These are phyloP conservation scores for Aptenodytes forsteri DNA, from an alignment of 2,113 vertebrate genomes.

Conservation along the genomic window DNA sequence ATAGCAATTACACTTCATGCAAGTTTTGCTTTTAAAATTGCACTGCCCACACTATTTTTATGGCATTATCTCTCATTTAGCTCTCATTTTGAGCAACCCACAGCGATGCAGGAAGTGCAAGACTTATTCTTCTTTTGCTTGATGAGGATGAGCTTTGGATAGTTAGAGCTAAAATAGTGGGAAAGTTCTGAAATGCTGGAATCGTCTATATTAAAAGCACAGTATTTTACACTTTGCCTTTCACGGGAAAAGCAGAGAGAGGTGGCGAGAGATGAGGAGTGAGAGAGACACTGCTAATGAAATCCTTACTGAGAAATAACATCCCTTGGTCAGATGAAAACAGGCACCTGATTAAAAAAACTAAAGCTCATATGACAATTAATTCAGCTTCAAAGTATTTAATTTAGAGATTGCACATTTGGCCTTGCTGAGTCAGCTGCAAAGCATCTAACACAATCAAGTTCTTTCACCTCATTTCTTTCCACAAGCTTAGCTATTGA, in stretches of 20 bases:
- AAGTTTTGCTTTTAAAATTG: background rate
- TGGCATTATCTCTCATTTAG: background rate
- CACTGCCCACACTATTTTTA: background rate
- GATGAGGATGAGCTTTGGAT: background rate
- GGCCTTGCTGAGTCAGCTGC: slow-evolving; percentile 50
- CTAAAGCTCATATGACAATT: background rate
- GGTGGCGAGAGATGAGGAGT: too few relatives aligned
- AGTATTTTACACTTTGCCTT: background rate
- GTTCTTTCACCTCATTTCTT: slow-evolving; percentile 6
- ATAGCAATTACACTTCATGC: background rate
- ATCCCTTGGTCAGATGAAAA: background rate
- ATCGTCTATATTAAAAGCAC: background rate
- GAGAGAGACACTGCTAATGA: background rate
- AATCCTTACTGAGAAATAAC: background rate
- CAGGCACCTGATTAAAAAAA: background rate
- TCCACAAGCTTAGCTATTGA: background rate
- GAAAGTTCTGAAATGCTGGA: background rate
- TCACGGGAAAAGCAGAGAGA: background rate
- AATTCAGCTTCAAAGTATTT: slow-evolving; percentile 17
- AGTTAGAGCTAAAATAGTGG: background rate
- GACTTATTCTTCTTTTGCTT: background rate
- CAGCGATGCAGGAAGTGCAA: background rate
- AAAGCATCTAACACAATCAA: background rate
- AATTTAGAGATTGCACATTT: background rate
- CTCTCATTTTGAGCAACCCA: background rate